Base-by-base conservation (phyloP, 1,140 invertebrate genomes). In the Pristionchus pacificus region DNA sequence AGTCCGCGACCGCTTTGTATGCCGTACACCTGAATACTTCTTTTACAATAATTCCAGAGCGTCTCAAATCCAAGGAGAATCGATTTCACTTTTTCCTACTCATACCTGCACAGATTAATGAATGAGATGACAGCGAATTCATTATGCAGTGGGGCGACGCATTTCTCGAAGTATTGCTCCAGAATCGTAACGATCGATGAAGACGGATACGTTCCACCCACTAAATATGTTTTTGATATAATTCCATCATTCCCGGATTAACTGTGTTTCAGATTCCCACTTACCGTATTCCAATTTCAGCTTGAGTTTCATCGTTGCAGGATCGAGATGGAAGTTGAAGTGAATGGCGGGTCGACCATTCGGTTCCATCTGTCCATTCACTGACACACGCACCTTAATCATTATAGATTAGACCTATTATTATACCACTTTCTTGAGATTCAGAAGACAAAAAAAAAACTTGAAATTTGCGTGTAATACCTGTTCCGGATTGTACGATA, bases 101-200 rank as follows among this genome's bases (percentile, higher is more conserved):
- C n/a, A n/a, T n/a, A n/a, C 38, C 38, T 49, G 38, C 38, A 49
- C 19, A 49, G 6, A 49, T 27, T 38, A 27, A 66, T n/a, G 38
- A 49, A 66, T n/a, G n/a, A 27, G 3, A n/a, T n/a, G 14, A 66
- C n/a, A 2, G 31, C 38, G 2, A 66, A 13, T 29, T 66, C 65
- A 57, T 66, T 66, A 10, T 55, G 6, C 14, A n/a, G 14, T 24
- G 25, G n/a, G 14, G 49, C n/a, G 32, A 66, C 65, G 14, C 25
- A 25, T 38, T 14, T n/a, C n/a, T 55, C n/a, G n/a, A n/a, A 49
- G 28, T 66, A 66, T 29, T 27, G 14, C 32, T 66, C 65, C 14
- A 49, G 30, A 2, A 55, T 13, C 2, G 2, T 6, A 49, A 66
- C n/a, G 3, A 2, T 25, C 38, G 25, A 31, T 55, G 33, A 31